Conservation (phyloP, 2,888 invertebrate species). For the Oscheius sp. region DNA sequence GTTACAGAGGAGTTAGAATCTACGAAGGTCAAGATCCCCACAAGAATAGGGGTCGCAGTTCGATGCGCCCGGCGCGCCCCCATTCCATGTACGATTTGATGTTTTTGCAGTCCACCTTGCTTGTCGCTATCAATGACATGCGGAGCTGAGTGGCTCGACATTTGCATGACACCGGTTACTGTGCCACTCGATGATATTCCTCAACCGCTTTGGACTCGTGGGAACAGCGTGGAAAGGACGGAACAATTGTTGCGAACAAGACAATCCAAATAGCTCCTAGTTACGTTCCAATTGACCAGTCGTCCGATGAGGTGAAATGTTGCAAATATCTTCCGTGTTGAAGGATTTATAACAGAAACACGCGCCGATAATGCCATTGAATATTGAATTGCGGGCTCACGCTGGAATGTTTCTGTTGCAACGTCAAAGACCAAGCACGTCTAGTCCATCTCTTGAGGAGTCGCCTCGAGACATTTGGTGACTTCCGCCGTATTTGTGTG, state of each 20-base stretch:
- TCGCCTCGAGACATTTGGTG: constrained; percentile 11
- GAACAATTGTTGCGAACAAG: constrained; percentile 11
- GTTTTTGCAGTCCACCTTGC: constrained; percentile 22
- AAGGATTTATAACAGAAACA: too few species aligned
- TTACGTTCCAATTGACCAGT: not conserved
- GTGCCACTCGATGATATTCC: not conserved
- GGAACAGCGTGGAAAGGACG: constrained; percentile 21
- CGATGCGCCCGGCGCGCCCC: constrained; percentile 19
- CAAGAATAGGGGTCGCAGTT: constrained; percentile 25
- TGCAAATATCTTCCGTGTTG: too few species aligned
- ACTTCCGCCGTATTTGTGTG: constrained; percentile 14
- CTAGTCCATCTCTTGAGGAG: not conserved
- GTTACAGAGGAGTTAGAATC: not conserved
- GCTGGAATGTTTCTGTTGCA: not conserved
- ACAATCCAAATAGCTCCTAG: constrained; percentile 17
- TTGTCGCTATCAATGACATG: constrained; percentile 32
- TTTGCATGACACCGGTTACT: constrained; percentile 32
- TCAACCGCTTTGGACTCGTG: constrained; percentile 1
- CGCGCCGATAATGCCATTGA: too few species aligned
- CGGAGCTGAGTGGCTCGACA: constrained; percentile 30
- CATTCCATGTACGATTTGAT: constrained; percentile 33
- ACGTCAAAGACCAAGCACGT: not conserved
- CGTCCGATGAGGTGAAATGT: too few species aligned
- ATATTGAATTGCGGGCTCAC: not conserved
- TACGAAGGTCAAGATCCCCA: not conserved